phyloP scores from a whole-genome alignment of 30 jellyfish, hydroid and myxozoan species.

The Rhopilema esculentum region DNA sequence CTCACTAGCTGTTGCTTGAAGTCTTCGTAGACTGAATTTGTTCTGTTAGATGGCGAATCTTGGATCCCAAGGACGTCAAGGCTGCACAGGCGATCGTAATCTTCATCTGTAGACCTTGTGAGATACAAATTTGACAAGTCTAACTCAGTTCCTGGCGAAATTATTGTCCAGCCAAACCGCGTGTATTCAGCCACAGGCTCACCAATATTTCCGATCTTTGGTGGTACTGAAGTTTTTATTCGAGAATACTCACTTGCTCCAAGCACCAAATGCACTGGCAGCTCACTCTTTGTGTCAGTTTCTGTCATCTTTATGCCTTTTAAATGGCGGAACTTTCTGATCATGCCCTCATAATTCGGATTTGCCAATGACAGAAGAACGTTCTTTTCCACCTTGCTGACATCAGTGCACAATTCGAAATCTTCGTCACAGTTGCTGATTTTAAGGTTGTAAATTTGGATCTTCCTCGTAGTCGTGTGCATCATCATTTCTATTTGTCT shows the following conservation, averaged over 20 bases:
- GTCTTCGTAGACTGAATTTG: slow-evolving; percentile 63
- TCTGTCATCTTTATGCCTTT: slow-evolving; percentile 5
- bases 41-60: slow-evolving; percentile 16
- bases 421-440: slow-evolving; percentile 5
- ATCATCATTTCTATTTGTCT: no score
- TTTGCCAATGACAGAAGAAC: slow-evolving; percentile 41
- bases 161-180: no score
- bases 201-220: slow-evolving; percentile 40
- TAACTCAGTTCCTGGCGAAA: no score
- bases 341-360: slow-evolving; percentile 53
- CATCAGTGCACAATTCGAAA: slow-evolving; percentile 32
- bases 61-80: slow-evolving; percentile 62
- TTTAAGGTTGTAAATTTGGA: slow-evolving; percentile 28
- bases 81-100: slow-evolving; percentile 46
- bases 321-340: slow-evolving; percentile 20
- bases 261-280: no score
- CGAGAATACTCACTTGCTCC: slow-evolving; percentile 52
- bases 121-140: no score
- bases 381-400: slow-evolving; percentile 39
- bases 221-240: slow-evolving; percentile 32
- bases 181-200: no score
- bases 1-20: slow-evolving; percentile 77
- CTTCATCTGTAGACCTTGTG: no score
- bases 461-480: no score
- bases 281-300: no score